phyloP scores from a whole-genome alignment of 2,888 invertebrate species.

The Prenolepis imparis region DNA sequence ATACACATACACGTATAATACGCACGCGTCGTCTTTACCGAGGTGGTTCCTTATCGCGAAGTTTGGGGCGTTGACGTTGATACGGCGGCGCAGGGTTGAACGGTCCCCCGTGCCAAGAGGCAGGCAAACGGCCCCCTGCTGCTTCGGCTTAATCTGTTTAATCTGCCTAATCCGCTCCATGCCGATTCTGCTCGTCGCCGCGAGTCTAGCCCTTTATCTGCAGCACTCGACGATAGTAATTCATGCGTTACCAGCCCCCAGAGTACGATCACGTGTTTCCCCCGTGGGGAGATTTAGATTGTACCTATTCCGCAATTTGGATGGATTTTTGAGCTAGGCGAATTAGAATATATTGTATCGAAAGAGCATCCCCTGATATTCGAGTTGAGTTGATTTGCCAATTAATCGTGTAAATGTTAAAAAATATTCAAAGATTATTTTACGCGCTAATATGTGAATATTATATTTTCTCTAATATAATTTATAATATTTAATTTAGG shows the following conservation, averaged over 20 bases:
- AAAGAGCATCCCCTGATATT: background rate
- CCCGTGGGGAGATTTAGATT: slow-evolving; percentile 32
- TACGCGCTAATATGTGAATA: slow-evolving; percentile 19
- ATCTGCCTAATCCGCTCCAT: slow-evolving; percentile 78
- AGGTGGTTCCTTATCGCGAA: slow-evolving; percentile 67
- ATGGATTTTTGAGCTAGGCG: slow-evolving; percentile 12
- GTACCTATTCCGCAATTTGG: slow-evolving; percentile 8
- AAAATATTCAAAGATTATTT: background rate
- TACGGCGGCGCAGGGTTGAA: slow-evolving; percentile 58
- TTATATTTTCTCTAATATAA: background rate
- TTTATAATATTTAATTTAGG: slow-evolving; percentile 39
- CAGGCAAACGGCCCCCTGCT: slow-evolving; percentile 57
- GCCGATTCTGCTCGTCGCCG: slow-evolving; percentile 74
- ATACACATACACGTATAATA: background rate
- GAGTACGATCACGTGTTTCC: slow-evolving; percentile 47
- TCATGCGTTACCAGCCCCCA: slow-evolving; percentile 74
- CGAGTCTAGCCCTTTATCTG: slow-evolving; percentile 77
- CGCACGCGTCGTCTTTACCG: slow-evolving; percentile 63
- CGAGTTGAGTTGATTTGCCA: background rate
- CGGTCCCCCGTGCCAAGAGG: slow-evolving; percentile 38
- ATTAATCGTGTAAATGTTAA: background rate
- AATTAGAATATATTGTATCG: slow-evolving; percentile 20
- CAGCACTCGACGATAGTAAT: slow-evolving; percentile 70
- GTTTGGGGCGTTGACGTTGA: slow-evolving; percentile 74
- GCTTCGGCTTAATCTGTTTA: slow-evolving; percentile 62